Evolutionary conservation across 2,113 vertebrate species (phyloP).

Genomic region (Campylomormyrus numenius): DNA sequence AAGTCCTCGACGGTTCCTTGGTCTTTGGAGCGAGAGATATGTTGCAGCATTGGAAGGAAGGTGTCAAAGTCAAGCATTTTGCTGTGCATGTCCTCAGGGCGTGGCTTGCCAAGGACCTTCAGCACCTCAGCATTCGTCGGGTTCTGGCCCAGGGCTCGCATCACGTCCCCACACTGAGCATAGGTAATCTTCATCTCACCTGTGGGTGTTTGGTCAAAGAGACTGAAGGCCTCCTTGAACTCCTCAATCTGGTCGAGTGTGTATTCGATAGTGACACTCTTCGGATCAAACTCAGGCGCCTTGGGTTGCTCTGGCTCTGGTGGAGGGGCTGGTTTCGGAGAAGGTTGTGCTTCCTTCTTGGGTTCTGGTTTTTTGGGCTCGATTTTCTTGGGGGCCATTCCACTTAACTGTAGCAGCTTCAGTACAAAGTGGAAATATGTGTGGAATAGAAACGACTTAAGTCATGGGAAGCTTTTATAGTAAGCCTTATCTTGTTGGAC

Average conservation of each 20-base stretch:
- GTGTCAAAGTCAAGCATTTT: slow-evolving; percentile 86
- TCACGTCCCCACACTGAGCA: slow-evolving; percentile 81
- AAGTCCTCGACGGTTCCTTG: slow-evolving; percentile 93
- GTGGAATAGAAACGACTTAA: neutral
- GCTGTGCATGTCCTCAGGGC: slow-evolving; percentile 76
- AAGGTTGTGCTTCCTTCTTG: slow-evolving; percentile 55
- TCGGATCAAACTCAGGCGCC: slow-evolving; percentile 49
- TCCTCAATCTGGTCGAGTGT: slow-evolving; percentile 76
- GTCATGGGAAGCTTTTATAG: neutral
- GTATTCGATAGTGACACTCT: slow-evolving; percentile 66
- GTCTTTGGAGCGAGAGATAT: slow-evolving; percentile 82
- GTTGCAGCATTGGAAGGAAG: slow-evolving; percentile 91
- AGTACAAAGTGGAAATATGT: neutral
- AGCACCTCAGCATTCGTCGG: slow-evolving; percentile 88
- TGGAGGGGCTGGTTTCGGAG: slow-evolving; percentile 35
- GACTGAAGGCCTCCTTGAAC: slow-evolving; percentile 86
- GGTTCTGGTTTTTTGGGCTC: slow-evolving; percentile 52
- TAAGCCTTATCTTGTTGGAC: neutral
- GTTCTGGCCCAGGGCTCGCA: slow-evolving; percentile 90
- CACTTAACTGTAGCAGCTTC: neutral
- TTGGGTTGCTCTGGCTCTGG: slow-evolving; percentile 37
- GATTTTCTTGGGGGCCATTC: slow-evolving; percentile 50
- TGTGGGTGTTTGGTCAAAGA: slow-evolving; percentile 77
- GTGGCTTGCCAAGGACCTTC: slow-evolving; percentile 84
- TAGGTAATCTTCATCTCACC: slow-evolving; percentile 90